These are phyloP conservation scores for Temnothorax rugatulus DNA, from an alignment of 2,888 invertebrate genomes.

Conservation along the genomic window DNA sequence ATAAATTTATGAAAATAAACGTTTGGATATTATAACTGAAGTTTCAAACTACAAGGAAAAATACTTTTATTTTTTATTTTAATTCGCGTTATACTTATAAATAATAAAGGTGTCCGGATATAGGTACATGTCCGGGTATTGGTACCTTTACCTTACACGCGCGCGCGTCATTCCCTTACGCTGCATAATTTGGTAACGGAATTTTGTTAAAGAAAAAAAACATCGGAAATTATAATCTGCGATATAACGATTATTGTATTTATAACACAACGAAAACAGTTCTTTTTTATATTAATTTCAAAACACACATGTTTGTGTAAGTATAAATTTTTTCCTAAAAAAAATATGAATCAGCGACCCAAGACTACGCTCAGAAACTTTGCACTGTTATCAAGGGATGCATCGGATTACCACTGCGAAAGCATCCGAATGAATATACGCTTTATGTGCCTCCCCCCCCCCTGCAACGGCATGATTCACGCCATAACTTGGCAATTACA, in stretches of 20 bases:
- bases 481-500: constrained; percentile 54
- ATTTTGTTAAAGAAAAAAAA: not conserved
- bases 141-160: too few relatives aligned
- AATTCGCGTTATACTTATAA: too few relatives aligned
- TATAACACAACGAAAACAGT: not conserved
- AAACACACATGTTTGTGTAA: not conserved
- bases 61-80: too few relatives aligned
- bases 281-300: not conserved
- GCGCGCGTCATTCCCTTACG: not conserved
- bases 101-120: too few relatives aligned
- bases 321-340: constrained; percentile 19
- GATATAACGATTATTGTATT: not conserved
- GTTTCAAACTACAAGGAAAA: too few relatives aligned
- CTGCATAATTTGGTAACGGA: not conserved
- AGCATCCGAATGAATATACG: constrained; percentile 54
- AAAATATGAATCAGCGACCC: constrained; percentile 56
- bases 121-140: too few relatives aligned
- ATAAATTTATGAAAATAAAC: too few relatives aligned
- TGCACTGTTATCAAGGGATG: constrained; percentile 22
- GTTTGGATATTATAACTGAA: too few relatives aligned
- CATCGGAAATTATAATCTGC: not conserved
- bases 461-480: constrained; percentile 58
- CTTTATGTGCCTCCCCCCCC: constrained; percentile 45
- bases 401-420: constrained; percentile 45
- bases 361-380: constrained; percentile 47